Base-by-base conservation (phyloP, 1,140 invertebrate species). In the Latrodectus geometricus region DNA sequence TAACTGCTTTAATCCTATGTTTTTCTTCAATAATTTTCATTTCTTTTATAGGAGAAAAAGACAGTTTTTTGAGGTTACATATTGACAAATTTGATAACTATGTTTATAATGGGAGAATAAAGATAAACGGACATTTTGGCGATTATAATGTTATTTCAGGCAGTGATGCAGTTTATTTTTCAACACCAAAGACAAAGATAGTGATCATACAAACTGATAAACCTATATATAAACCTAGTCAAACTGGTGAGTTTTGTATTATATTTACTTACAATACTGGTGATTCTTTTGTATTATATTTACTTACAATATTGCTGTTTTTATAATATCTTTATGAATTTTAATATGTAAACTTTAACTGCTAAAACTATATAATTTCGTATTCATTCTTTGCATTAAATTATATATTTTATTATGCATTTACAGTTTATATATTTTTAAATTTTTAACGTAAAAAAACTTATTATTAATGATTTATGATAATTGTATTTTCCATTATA, bases 191-290 rank as follows among this genome's bases (percentile, higher is more conserved):
- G 79, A 91, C 92, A 52, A 61, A 86, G 8, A 85, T 88, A 12
- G 15, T 54, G 15, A 20, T 93, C 76, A 90, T 93, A 82, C 92
- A 92, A 88, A 92, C 92, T 15, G 92, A 92, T 89, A 93, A 92
- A 79, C 92, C 93, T 0, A 91, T 94, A 9, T 95, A 95, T 90
- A 93, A 94, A 79, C 94, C 94, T 9, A 92, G 93, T 4, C 93
- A 94, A 88, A 91, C 91, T 87, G 88, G 88, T 88, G 74, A 68
- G 23, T 90, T 35, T 35, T 1, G 35, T 1, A 35, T 35, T 3
- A 5, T 35, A 35, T 35, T 35, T 35, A 35, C 5, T 35, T 35
- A 35, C 5, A 5, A n/a, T n/a, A 91, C 91, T 87, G 88, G 88
- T 88, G 74, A 68, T 15, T 90, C n/a, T n/a, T 35, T 35, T 1